Evolutionary conservation across 1,140 invertebrate species (phyloP).

Genomic region (Dryas iulia): DNA sequence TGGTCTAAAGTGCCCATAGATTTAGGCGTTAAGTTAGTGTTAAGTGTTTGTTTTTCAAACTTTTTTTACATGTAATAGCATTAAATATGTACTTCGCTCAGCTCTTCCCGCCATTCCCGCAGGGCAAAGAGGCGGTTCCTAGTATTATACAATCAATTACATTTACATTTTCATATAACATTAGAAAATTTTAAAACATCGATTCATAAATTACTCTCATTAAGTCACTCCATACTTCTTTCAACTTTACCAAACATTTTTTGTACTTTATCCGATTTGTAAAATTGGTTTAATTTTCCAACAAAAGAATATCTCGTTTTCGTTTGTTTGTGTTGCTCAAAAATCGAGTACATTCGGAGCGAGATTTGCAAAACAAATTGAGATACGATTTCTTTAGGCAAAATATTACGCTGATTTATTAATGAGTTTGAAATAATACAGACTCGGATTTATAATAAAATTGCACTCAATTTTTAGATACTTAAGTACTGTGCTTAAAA

Average conservation of each 20-base stretch:
- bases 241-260: not conserved
- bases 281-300: slow-evolving; percentile 1
- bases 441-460: not conserved
- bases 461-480: not conserved
- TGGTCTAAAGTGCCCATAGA: too few relatives aligned
- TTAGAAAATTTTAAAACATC: too few relatives aligned
- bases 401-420: not conserved
- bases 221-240: not conserved
- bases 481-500: not conserved
- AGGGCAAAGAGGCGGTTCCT: too few relatives aligned
- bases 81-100: too few relatives aligned
- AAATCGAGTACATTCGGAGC: not conserved
- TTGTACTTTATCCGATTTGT: not conserved
- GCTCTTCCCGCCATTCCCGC: too few relatives aligned
- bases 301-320: not conserved
- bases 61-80: too few relatives aligned
- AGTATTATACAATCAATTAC: too few relatives aligned
- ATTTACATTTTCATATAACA: too few relatives aligned
- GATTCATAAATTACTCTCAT: not conserved
- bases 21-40: too few relatives aligned
- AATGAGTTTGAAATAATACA: not conserved
- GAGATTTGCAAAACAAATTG: slow-evolving; percentile 2
- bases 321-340: not conserved
- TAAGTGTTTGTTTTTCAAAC: too few relatives aligned
- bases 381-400: not conserved